These are phyloP conservation scores for Branchinecta lindahli DNA, from an alignment of 1,140 invertebrate species.

Conservation along the genomic window DNA sequence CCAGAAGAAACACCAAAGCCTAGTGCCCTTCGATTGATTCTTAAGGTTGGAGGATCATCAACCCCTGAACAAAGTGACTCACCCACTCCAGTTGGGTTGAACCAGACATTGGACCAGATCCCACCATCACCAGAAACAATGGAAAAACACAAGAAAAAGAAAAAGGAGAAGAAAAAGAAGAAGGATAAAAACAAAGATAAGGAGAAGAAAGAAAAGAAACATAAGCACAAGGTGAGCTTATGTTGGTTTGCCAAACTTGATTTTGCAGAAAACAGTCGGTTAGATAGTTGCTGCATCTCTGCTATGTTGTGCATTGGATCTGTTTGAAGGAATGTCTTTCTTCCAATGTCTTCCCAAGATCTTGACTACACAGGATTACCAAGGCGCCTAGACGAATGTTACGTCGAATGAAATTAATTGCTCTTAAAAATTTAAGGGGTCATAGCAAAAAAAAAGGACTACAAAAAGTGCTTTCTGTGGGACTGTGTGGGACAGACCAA, in stretches of 20 bases:
- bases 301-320: too few relatives aligned
- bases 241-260: neutral
- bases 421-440: too few relatives aligned
- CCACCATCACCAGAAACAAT: conserved; percentile 22
- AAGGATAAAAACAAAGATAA: conserved; percentile 42
- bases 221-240: conserved; percentile 44
- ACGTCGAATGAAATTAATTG: too few relatives aligned
- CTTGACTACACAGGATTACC: too few relatives aligned
- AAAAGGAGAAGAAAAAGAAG: conserved; percentile 60
- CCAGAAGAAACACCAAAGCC: conserved; percentile 31
- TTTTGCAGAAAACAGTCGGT: conserved; percentile 18
- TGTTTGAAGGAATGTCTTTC: too few relatives aligned
- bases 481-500: too few relatives aligned
- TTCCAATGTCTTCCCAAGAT: too few relatives aligned
- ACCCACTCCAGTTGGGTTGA: conserved; percentile 21
- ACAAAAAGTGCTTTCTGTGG: conserved; percentile 1
- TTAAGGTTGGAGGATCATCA: conserved; percentile 56
- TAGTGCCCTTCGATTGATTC: conserved; percentile 51
- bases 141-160: conserved; percentile 43
- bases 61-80: conserved; percentile 52
- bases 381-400: too few relatives aligned
- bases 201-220: conserved; percentile 43
- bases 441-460: conserved; percentile 4
- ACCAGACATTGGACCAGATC: conserved; percentile 10
- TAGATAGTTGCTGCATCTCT: conserved; percentile 14